Percentiles rank a stretch among this genome's conserved stretches.
Conservation (phyloP, 2,113 vertebrate species). For the Cranoglanis bouderius region DNA sequence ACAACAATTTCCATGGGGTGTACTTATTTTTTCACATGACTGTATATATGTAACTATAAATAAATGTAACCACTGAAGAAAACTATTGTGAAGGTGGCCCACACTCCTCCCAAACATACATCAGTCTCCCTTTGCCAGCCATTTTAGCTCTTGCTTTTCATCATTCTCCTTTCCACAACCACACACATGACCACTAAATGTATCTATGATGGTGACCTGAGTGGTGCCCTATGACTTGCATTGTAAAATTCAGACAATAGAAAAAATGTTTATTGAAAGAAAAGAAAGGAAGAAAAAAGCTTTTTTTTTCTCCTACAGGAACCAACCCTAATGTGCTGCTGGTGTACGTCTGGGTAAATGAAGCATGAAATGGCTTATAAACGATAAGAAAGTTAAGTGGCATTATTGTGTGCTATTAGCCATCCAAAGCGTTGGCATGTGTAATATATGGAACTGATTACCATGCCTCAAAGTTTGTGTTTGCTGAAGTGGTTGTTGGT, state of each 20-base stretch:
- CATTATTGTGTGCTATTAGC: conserved; percentile 77
- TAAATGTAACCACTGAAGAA: no score
- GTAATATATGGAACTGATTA: conserved; percentile 71
- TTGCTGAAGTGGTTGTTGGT: conserved; percentile 45
- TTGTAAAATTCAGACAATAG: conserved; percentile 9
- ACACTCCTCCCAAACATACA: not conserved
- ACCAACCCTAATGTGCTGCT: not conserved
- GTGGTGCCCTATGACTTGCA: conserved; percentile 23
- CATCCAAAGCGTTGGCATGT: conserved; percentile 61
- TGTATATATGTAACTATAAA: no score
- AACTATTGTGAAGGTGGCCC: no score
- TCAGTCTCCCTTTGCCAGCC: conserved; percentile 10
- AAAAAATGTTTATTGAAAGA: conserved; percentile 25
- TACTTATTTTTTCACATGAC: no score
- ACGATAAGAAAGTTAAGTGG: conserved; percentile 71
- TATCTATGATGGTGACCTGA: conserved; percentile 12
- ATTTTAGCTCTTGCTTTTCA: conserved; percentile 30
- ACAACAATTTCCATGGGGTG: no score
- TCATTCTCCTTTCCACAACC: not conserved
- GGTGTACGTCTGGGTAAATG: conserved; percentile 47
- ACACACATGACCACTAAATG: conserved; percentile 15
- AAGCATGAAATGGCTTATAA: conserved; percentile 72
- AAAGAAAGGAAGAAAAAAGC: conserved; percentile 5
- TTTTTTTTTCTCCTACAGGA: not conserved
- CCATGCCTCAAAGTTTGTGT: conserved; percentile 55